Evolutionary conservation across 2,113 vertebrate genomes (phyloP), one percentile per base, ranked within the genome.

Genomic region (Thunnus maccoyii): DNA sequence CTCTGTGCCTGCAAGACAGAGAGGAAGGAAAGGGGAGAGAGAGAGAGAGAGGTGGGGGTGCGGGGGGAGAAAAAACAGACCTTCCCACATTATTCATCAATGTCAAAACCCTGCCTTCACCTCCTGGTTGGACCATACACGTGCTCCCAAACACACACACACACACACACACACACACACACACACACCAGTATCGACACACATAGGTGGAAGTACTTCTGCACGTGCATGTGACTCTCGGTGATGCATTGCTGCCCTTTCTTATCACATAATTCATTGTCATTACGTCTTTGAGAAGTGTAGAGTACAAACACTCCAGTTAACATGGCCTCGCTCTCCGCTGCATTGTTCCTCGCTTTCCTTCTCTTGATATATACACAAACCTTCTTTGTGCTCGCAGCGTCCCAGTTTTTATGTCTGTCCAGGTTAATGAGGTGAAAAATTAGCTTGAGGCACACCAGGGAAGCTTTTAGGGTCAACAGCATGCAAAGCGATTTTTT

Each of bases 341-440:
- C 67, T 46, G 54, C 32, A 57, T 51, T 48, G 36, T 83, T 66
- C 84, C 55, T 3, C 44, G 57, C 30, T 50, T 46, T 83, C 56
- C 69, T 78, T 56, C 54, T 5, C 64, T 73, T 72, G 50, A 73
- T 20, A 36, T 20, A 72, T 17, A 85, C 70, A 88, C 69, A 89
- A 86, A 72, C 74, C 72, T 66, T 68, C 87, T 89, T 67, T 88
- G 84, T 91, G 87, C 84, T 86, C 72, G 41, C 65, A 51, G 69
- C 82, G 88, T 62, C 88, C 87, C 82, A 89, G 20, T 87, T 92
- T 83, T 83, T 84, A 82, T 76, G 80, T 89, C 85, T 64, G 78
- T 81, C 72, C 73, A 63, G 82, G 63, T 73, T 90, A 92, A 92
- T 90, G 91, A 93, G 87, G 90, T 88, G 77, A 89, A 92, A 88